Base-by-base conservation (phyloP, 2,888 invertebrate genomes). In the Eubasilissa splendida region DNA sequence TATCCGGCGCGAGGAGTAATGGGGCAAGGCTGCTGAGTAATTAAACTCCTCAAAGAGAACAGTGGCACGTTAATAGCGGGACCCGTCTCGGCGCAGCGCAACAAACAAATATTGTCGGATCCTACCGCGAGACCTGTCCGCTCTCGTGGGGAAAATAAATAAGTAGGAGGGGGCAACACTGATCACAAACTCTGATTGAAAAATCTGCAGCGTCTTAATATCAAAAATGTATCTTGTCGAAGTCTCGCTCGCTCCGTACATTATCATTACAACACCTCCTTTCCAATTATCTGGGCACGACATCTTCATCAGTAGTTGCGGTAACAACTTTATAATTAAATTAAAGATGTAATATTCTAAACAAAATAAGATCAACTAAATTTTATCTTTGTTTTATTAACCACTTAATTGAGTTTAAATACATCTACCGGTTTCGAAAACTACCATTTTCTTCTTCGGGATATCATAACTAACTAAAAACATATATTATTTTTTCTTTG, bases 1-100 rank as follows among this genome's bases (percentile, higher is more conserved):
- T 73, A 73, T 54, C 71, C 58, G 54, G 71, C 56, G 12, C 12
- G n/a, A 73, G 33, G 31, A 54, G 53, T 54, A 70, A 73, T n/a
- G 33, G 42, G 71, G 71, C 71, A 73, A 73, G 71, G 71, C 12
- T 56, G 12, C 33, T 11, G 58, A 33, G 33, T 73, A 73, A 73
- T 73, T 73, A 73, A 73, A 73, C 14, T 22, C 70, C 53, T 14
- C 54, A 10, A 50, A 50, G 66, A 50, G 50, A 11, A 12, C 10
- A 42, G 50, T 50, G 66, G 50, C 14, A 50, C 50, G 14, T 42
- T 42, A 42, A 42, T 42, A 42, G 4, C 42, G 42, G 42, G 42
- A 5, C 42, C 42, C 42, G 42, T 7, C 42, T 42, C 42, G 7
- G 2, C 42, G 7, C 42, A 42, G 7, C 42, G 42, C 42, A 42